These are phyloP conservation scores for Pocillopora verrucosa DNA, from an alignment of 64 coral and sea anemone species.

Conservation along the genomic window DNA sequence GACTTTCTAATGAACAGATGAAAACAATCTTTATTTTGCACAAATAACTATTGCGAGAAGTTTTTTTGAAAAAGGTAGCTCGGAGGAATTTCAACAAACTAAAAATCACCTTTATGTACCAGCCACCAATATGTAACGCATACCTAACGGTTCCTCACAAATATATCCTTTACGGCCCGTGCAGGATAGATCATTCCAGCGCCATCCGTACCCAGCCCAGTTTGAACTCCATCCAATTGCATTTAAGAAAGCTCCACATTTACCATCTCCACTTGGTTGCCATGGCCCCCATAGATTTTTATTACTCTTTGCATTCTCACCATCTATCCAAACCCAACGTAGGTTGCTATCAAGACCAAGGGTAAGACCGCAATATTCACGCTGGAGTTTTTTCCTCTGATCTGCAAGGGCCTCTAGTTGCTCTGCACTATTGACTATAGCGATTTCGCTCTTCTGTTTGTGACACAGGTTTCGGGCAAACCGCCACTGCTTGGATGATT, in stretches of 20 bases:
- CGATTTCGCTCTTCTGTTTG: neutral
- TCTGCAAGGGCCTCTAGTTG: neutral
- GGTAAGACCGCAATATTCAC: neutral
- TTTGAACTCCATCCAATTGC: neutral
- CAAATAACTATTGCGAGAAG: too few species aligned
- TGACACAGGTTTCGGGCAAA: neutral
- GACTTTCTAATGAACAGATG: too few species aligned
- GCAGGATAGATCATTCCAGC: neutral
- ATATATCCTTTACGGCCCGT: neutral
- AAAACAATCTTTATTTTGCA: neutral
- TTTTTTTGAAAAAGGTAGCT: too few species aligned
- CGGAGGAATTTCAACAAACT: too few species aligned
- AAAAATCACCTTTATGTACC: too few species aligned
- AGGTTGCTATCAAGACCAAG: slow-evolving; percentile 6
- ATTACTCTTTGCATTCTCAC: neutral
- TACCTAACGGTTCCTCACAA: slow-evolving; percentile 13
- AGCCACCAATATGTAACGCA: neutral
- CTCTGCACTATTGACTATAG: neutral
- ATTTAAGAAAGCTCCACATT: slow-evolving; percentile 16
- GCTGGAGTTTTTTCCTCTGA: neutral
- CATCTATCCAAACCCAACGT: slow-evolving; percentile 5
- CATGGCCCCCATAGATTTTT: neutral
- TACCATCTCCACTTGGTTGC: slow-evolving; percentile 33
- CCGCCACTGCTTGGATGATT: neutral
- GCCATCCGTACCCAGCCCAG: slow-evolving; percentile 14